Evolutionary conservation across 1,140 invertebrate species (phyloP).

Genomic region (Anoplolepis gracilipes): DNA sequence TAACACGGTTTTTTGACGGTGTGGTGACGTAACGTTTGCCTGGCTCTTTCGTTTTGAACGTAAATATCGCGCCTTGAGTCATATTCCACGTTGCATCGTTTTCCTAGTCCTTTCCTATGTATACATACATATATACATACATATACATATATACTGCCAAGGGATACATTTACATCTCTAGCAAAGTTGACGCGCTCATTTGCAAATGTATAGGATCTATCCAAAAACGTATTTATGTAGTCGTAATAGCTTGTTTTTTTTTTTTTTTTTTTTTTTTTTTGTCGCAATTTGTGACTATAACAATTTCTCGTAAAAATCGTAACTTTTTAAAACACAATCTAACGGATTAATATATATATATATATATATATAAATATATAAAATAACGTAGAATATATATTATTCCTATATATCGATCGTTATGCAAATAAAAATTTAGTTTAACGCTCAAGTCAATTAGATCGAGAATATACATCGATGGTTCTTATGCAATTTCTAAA

Average conservation of each 20-base stretch:
- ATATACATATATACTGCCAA: not conserved
- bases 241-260: not conserved
- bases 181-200: slow-evolving; percentile 19
- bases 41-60: slow-evolving; percentile 5
- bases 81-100: not conserved
- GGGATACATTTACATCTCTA: not conserved
- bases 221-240: not conserved
- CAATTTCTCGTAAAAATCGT: not conserved
- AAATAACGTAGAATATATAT: not conserved
- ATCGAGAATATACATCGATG: not conserved
- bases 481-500: not conserved
- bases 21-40: not conserved
- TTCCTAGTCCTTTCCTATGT: not conserved
- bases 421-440: slow-evolving; percentile 16
- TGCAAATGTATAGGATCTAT: slow-evolving; percentile 15
- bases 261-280: too few species aligned
- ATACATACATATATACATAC: too few species aligned
- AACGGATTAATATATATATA: too few species aligned
- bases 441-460: not conserved
- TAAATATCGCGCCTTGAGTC: slow-evolving; percentile 27
- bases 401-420: not conserved
- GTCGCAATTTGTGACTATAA: not conserved
- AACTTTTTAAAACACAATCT: not conserved
- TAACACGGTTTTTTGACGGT: not conserved
- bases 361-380: too few species aligned